Evolutionary conservation across 2,888 invertebrate genomes (phyloP), one percentile per base, ranked within the genome.

Genomic region (Stenodema calcarata): DNA sequence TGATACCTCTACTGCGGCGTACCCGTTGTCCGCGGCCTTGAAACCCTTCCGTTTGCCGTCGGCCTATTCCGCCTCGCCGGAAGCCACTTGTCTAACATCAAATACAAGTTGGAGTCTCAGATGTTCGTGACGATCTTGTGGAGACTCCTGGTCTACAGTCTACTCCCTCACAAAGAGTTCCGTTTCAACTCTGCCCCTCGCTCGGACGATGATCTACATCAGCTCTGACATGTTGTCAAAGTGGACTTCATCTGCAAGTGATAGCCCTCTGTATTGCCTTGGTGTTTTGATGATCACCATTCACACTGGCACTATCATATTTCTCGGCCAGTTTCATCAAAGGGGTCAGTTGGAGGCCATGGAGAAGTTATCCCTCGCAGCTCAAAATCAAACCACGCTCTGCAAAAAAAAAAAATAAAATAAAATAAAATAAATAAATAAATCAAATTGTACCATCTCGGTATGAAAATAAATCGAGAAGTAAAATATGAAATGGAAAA

Each of bases 91-190:
- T 69, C 41, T 27, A 87, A 76, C 27, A n/a, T 87, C n/a, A 87
- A 83, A n/a, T 87, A 87, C 75, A 87, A 88, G 47, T 42, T 88
- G 23, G 88, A 88, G 62, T 50, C 86, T 42, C 88, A 88, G 30
- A 86, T 96, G 86, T 89, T 95, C 16, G 90, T 92, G 0, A 93
- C 93, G 1, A 93, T 93, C 0, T 90, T 92, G 0, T 91, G 94
- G 88, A 93, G 94, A 7, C 88, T 96, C 4, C 89, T 91, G 14
- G 90, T 94, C 93, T 90, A 87, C 90, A 97, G 98, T 90, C 92
- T 94, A 14, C 92, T 98, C 44, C 93, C 95, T 0, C 99, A 99
- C 91, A 99, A 99, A 91, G 99, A 99, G 92, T 97, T 98, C 91
- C 93, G 99, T 79, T 99, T 99, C 91, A 91, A n/a, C 99, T 69